These are phyloP conservation scores for Anguilla anguilla DNA, from an alignment of 2,797 vertebrate species.

Conservation along the genomic window DNA sequence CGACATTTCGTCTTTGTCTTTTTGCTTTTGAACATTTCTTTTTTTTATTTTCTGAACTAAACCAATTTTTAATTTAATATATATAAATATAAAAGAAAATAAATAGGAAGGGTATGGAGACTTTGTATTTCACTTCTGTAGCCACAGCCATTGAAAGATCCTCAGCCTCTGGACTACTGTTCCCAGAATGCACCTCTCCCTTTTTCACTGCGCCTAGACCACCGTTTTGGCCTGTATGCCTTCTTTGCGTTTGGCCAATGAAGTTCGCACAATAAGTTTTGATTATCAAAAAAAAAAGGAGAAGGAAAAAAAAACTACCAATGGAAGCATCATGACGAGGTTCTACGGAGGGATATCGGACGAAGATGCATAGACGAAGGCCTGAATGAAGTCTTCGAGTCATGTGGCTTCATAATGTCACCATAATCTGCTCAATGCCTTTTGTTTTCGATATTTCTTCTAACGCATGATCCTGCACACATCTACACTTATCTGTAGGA, in stretches of 20 bases:
- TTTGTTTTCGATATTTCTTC: conserved; percentile 20
- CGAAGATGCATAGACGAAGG: neutral
- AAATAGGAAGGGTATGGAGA: conserved; percentile 10
- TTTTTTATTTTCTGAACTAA: conserved; percentile 11
- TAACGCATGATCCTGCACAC: neutral
- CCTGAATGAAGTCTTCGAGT: neutral
- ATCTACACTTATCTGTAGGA: neutral
- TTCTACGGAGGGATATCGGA: neutral
- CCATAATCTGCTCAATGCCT: conserved; percentile 19
- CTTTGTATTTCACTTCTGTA: conserved; percentile 1
- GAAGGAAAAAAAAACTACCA: neutral
- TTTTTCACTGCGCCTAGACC: neutral
- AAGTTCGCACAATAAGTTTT: neutral
- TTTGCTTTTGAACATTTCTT: neutral
- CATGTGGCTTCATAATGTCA: conserved; percentile 20
- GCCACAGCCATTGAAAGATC: neutral
- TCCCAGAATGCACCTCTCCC: neutral
- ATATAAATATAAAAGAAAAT: neutral
- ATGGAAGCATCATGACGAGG: neutral
- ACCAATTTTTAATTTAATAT: neutral
- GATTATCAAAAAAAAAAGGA: neutral
- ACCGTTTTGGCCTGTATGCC: neutral
- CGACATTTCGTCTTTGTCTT: conserved; percentile 2
- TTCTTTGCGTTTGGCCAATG: neutral
- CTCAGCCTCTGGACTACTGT: neutral